Percentiles rank a stretch among this genome's conserved stretches.
These are phyloP conservation scores for Gortyna flavago DNA, from an alignment of 2,888 invertebrate species.

Conservation along the genomic window DNA sequence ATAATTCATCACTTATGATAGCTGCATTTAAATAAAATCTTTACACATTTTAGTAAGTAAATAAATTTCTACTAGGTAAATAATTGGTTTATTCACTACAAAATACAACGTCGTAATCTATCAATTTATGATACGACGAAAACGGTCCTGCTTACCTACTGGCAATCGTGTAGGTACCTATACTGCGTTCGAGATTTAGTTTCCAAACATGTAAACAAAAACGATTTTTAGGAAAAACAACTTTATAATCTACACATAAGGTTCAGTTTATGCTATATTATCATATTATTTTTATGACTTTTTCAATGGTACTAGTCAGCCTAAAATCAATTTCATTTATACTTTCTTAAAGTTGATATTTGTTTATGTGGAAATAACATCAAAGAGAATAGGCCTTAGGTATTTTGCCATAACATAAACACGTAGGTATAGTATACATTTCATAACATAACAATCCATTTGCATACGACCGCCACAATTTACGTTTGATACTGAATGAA, in stretches of 20 bases:
- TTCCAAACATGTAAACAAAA: neutral
- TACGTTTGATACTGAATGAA: slow-evolving; percentile 49
- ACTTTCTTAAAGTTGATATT: neutral
- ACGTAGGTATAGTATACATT: slow-evolving; percentile 8
- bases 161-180: slow-evolving; percentile 8
- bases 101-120: slow-evolving; percentile 16
- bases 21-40: slow-evolving; percentile 17
- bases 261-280: neutral
- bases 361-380: neutral
- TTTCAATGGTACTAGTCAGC: neutral
- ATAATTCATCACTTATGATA: neutral
- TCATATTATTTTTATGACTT: neutral
- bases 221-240: neutral
- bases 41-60: slow-evolving; percentile 4
- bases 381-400: neutral
- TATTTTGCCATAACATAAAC: neutral
- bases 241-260: neutral
- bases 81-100: slow-evolving; percentile 1
- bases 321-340: neutral
- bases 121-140: slow-evolving; percentile 7
- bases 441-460: slow-evolving; percentile 25
- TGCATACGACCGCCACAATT: slow-evolving; percentile 25
- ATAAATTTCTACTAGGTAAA: neutral
- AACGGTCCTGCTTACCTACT: slow-evolving; percentile 2
- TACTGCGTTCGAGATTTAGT: neutral